A percentile compares a stretch with the other conserved stretches of the same genome.
phyloP scores from a whole-genome alignment of 2,797 vertebrate genomes.

The Syndactyla subalaris region DNA sequence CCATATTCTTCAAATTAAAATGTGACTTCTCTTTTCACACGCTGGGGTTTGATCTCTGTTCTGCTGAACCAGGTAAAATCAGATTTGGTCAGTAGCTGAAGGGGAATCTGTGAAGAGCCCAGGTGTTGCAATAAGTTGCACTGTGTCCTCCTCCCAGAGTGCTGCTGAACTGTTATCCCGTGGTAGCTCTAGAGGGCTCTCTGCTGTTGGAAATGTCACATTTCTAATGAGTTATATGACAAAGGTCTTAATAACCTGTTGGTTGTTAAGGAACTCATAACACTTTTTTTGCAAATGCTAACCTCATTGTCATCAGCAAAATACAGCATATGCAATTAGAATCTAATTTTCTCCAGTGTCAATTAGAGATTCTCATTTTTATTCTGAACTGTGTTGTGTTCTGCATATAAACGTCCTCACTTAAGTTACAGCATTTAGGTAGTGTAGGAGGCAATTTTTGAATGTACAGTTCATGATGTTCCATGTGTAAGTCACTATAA shows the following conservation, averaged over 20 bases:
- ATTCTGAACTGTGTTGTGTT: neutral
- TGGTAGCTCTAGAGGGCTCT: conserved; percentile 68
- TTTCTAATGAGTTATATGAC: neutral
- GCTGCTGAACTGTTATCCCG: neutral
- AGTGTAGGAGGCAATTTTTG: neutral
- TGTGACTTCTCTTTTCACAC: neutral
- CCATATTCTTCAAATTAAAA: neutral
- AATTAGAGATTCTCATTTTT: conserved; percentile 1
- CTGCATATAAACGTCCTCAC: neutral
- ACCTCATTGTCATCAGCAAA: conserved; percentile 4
- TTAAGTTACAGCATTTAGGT: neutral
- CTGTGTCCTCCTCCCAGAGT: neutral
- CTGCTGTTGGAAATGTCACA: conserved; percentile 55
- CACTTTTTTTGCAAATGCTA: neutral
- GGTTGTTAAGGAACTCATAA: neutral
- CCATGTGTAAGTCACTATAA: neutral
- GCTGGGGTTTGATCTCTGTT: neutral
- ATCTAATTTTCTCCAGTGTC: conserved; percentile 7
- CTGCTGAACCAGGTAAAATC: neutral
- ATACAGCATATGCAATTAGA: conserved; percentile 19
- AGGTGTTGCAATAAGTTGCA: neutral
- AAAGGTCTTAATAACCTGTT: conserved; percentile 41
- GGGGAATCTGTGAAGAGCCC: rapidly evolving
- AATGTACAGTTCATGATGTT: neutral
- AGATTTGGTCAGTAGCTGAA: neutral